Percentiles rank a stretch among this genome's conserved stretches.
Conservation (phyloP, 64 coral and sea anemone species). For the Cladopsammia gracilis region DNA sequence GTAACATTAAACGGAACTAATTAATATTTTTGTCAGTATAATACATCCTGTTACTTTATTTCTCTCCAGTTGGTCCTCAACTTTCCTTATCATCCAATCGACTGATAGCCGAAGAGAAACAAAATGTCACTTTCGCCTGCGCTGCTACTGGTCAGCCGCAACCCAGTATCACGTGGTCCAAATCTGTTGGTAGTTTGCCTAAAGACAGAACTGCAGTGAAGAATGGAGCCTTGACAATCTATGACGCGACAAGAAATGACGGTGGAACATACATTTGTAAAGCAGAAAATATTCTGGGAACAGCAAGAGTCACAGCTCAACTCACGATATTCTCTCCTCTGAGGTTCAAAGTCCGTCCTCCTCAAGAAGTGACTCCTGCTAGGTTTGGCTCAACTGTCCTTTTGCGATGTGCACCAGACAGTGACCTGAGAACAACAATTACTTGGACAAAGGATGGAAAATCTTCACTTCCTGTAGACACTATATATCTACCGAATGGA, state of each 20-base stretch:
- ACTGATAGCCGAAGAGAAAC: neutral
- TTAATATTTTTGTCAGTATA: neutral
- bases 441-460: no score
- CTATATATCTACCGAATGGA: no score
- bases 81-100: neutral
- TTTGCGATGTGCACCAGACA: neutral
- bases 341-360: neutral
- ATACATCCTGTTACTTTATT: neutral
- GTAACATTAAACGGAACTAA: no score
- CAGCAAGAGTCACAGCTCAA: neutral
- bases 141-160: conserved; percentile 16
- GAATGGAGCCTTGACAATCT: neutral
- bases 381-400: neutral
- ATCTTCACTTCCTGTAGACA: no score
- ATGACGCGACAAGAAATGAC: neutral
- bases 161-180: conserved; percentile 43
- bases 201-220: neutral
- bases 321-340: neutral
- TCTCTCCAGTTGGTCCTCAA: conserved; percentile 28
- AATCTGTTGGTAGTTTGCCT: neutral
- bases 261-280: conserved; percentile 26
- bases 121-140: conserved; percentile 11
- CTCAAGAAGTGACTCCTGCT: neutral
- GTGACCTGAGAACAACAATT: neutral
- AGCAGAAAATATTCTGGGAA: conserved; percentile 12